phyloP scores from a whole-genome alignment of 1,140 invertebrate species.

The Drosophila varians region DNA sequence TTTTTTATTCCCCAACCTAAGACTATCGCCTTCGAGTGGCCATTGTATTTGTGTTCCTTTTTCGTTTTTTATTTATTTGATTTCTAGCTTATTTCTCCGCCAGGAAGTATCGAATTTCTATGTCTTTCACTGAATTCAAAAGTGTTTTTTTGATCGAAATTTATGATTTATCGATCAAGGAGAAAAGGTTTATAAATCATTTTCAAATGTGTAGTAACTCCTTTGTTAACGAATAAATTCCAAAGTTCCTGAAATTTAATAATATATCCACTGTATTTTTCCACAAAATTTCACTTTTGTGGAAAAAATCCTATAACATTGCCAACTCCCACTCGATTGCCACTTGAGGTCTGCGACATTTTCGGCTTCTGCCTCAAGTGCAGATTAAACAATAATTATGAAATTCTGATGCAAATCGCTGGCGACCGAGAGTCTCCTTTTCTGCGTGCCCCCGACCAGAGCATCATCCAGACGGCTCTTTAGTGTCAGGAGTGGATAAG shows the following conservation, averaged over 20 bases:
- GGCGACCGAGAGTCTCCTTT: slow-evolving; percentile 23
- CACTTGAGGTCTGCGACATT: slow-evolving; percentile 49
- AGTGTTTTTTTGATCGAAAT: slow-evolving; percentile 2
- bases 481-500: slow-evolving; percentile 21
- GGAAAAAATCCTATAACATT: slow-evolving; percentile 3
- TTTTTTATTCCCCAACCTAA: slow-evolving; percentile 12
- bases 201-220: neutral
- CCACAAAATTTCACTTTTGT: neutral
- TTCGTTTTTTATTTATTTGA: slow-evolving; percentile 54
- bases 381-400: slow-evolving; percentile 80
- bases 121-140: slow-evolving; percentile 32
- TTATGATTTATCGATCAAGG: neutral
- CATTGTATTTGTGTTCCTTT: slow-evolving; percentile 61
- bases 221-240: no score
- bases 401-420: slow-evolving; percentile 69
- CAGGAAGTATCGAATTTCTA: slow-evolving; percentile 72
- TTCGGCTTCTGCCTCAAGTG: slow-evolving; percentile 45
- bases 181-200: neutral
- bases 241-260: neutral
- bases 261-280: neutral
- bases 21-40: slow-evolving; percentile 55
- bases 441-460: neutral
- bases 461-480: slow-evolving; percentile 14
- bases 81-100: slow-evolving; percentile 37
- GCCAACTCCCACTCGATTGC: neutral